Evolutionary conservation across 1,140 invertebrate species (phyloP).

Genomic region (Cydia splendana): DNA sequence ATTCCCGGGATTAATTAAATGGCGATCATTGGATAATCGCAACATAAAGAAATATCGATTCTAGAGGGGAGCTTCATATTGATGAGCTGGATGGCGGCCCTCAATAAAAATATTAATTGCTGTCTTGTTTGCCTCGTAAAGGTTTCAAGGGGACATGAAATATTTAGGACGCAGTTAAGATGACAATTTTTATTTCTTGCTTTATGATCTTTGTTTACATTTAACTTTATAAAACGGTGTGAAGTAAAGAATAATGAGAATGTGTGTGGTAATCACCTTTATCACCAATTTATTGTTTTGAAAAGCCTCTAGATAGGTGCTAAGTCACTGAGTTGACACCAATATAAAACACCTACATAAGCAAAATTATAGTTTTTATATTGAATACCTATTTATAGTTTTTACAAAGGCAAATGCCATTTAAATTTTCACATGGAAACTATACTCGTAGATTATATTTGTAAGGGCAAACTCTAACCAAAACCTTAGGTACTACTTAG

Average conservation of each 20-base stretch:
- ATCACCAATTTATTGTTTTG: too few relatives aligned
- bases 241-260: neutral
- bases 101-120: constrained; percentile 73
- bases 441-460: too few relatives aligned
- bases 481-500: too few relatives aligned
- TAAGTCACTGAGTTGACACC: too few relatives aligned
- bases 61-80: constrained; percentile 59
- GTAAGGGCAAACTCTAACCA: too few relatives aligned
- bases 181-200: constrained; percentile 33
- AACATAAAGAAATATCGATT: constrained; percentile 59
- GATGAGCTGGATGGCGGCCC: constrained; percentile 52
- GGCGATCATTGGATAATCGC: constrained; percentile 44
- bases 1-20: constrained; percentile 44
- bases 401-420: too few relatives aligned
- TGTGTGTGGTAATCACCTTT: too few relatives aligned
- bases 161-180: constrained; percentile 39
- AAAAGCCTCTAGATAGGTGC: too few relatives aligned
- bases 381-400: too few relatives aligned
- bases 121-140: constrained; percentile 63
- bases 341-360: too few relatives aligned
- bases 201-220: constrained; percentile 24
- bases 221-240: neutral
- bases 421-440: too few relatives aligned
- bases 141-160: constrained; percentile 50
- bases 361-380: too few relatives aligned